phyloP scores from a whole-genome alignment of 1,140 invertebrate species.

The Antheraea pernyi region DNA sequence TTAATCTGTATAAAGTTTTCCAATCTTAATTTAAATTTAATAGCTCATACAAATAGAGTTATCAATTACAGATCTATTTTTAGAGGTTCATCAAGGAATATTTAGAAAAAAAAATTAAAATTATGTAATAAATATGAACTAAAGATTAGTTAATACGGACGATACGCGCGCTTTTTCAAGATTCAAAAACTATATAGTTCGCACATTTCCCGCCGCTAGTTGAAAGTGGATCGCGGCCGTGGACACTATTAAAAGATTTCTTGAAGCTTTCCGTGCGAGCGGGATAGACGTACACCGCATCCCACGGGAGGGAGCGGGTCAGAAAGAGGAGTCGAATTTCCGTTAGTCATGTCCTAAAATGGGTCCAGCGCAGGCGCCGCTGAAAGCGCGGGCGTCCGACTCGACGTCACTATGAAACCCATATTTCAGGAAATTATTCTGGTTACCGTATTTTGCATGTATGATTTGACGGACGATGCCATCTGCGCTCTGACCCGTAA shows the following conservation, averaged over 20 bases:
- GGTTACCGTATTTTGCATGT: slow-evolving; percentile 39
- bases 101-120: neutral
- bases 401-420: slow-evolving; percentile 73
- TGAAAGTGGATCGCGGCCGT: slow-evolving; percentile 78
- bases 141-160: slow-evolving; percentile 4
- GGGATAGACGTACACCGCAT: slow-evolving; percentile 57
- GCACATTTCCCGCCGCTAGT: slow-evolving; percentile 71
- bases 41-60: too few relatives aligned
- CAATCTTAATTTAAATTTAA: neutral
- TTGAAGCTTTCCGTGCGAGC: slow-evolving; percentile 73
- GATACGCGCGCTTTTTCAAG: slow-evolving; percentile 42
- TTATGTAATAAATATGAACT: slow-evolving; percentile 12
- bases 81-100: neutral
- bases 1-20: neutral
- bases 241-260: slow-evolving; percentile 80
- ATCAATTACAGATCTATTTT: neutral
- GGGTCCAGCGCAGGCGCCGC: slow-evolving; percentile 79
- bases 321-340: slow-evolving; percentile 81
- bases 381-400: slow-evolving; percentile 75
- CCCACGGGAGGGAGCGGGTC: slow-evolving; percentile 72
- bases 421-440: slow-evolving; percentile 70
- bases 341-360: slow-evolving; percentile 84
- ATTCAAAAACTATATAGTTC: slow-evolving; percentile 41
- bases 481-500: slow-evolving; percentile 38
- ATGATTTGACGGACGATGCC: slow-evolving; percentile 47